These are phyloP conservation scores for Pampusana beccarii DNA, from an alignment of 2,113 vertebrate genomes.

Conservation along the genomic window DNA sequence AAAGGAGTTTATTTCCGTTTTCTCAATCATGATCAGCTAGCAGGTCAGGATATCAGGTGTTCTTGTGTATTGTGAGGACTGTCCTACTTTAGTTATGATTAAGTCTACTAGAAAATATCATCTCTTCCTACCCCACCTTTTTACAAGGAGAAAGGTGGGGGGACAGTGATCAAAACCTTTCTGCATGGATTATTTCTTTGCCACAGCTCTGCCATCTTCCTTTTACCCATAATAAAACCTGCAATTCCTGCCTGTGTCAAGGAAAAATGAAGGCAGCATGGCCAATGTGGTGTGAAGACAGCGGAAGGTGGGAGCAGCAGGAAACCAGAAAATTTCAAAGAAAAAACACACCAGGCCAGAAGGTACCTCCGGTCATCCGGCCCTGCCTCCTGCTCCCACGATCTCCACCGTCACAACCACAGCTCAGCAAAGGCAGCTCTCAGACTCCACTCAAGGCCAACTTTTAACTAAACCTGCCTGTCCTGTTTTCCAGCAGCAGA, in stretches of 20 bases:
- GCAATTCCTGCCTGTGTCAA: neutral
- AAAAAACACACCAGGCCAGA: neutral
- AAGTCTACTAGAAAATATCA: neutral
- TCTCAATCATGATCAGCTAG: neutral
- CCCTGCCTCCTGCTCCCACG: accelerated
- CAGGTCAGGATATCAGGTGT: neutral
- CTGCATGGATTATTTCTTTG: neutral
- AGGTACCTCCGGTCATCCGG: neutral
- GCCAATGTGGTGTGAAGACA: neutral
- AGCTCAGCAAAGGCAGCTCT: neutral
- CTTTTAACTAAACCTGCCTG: neutral
- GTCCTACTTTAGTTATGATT: neutral
- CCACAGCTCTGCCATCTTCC: neutral
- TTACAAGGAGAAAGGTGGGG: neutral
- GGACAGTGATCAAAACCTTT: neutral
- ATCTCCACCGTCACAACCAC: neutral
- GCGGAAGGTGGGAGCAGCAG: neutral
- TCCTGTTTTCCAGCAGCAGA: neutral
- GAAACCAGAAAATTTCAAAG: neutral
- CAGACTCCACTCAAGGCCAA: neutral
- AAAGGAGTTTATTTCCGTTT: neutral
- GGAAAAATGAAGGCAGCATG: neutral
- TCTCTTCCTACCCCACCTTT: neutral
- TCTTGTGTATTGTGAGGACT: neutral
- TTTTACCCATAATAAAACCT: neutral